Evolutionary conservation across 1,140 invertebrate genomes (phyloP), one percentile per base, ranked within the genome.

Genomic region (Drosophila asahinai): DNA sequence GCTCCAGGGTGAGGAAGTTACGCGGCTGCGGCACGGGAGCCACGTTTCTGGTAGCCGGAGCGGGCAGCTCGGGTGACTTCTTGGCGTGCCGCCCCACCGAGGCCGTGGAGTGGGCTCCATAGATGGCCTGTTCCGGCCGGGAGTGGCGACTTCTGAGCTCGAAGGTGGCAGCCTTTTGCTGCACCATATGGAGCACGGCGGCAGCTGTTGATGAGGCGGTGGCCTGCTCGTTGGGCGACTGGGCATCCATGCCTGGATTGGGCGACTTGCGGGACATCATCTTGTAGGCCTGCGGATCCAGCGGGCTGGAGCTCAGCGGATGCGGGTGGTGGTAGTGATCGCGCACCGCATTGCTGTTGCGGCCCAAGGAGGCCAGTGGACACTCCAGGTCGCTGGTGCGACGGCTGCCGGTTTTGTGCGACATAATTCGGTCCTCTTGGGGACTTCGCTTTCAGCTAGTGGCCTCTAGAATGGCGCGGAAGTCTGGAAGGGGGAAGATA

Each of bases 351-450:
- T 93, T 94, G 65, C 93, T 94, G 45, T 93, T 93, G 42, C 94
- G 92, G 11, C 95, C 95, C 64, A 95, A 86, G 43, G 94, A 94
- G 19, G 95, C 94, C 67, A 95, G 83, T 54, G 95, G 95, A 80
- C 95, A 95, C 65, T 94, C 94, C 76, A 90, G 72, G 40, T 86
- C 89, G 47, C 78, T 77, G 36, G 84, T 62, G 90, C 93, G 79
- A 22, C 90, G 80, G 30, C 74, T 77, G 62, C 80, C 78, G 36
- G 92, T 77, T 64, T 93, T 92, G 73, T 93, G 92, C 38, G 92
- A 92, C 92, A 93, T 93, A 1, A 27, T 80, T 58, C 15, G 25
- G 14, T 62, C 74, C 33, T 27, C 17, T 42, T 11, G 11, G 22
- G 15, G 19, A 65, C 27, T 62, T 52, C 14, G 27, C 22, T 64